phyloP scores from a whole-genome alignment of 2,888 invertebrate genomes.

The Cistogaster globosa region DNA sequence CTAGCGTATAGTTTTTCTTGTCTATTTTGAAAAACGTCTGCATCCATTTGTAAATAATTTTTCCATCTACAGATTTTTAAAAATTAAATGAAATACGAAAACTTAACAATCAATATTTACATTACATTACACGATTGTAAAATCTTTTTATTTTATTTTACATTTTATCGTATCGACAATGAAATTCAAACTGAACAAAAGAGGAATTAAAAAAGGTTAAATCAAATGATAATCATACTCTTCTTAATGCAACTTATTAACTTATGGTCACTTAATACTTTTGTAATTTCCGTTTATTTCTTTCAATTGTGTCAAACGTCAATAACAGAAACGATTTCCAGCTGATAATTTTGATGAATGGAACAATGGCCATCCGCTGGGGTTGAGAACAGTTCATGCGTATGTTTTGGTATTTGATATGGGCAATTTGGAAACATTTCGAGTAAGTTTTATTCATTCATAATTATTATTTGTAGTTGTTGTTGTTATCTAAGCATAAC shows the following conservation, averaged over 20 bases:
- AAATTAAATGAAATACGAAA: no score
- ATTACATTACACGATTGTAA: no score
- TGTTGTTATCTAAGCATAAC: not conserved
- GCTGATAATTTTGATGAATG: conserved; percentile 96
- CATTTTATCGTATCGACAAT: no score
- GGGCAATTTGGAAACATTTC: conserved; percentile 94
- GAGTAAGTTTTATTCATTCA: conserved; percentile 83
- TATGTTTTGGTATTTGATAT: conserved; percentile 97
- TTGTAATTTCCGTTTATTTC: conserved; percentile 34
- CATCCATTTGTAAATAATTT: no score
- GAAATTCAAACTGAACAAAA: no score
- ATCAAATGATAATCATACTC: no score
- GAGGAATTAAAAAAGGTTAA: no score
- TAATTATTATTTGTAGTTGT: not conserved
- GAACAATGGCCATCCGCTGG: conserved; percentile 86
- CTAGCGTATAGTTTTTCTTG: no score
- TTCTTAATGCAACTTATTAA: not conserved
- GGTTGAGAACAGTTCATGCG: conserved; percentile 92
- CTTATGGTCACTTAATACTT: conserved; percentile 49
- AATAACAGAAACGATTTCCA: conserved; percentile 86
- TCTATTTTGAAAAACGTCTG: no score
- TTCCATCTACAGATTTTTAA: no score
- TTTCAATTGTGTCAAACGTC: conserved; percentile 32
- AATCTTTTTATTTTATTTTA: no score
- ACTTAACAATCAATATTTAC: no score